Base-by-base conservation (phyloP, 2,113 vertebrate species). In the Rhinolophus sinicus region DNA sequence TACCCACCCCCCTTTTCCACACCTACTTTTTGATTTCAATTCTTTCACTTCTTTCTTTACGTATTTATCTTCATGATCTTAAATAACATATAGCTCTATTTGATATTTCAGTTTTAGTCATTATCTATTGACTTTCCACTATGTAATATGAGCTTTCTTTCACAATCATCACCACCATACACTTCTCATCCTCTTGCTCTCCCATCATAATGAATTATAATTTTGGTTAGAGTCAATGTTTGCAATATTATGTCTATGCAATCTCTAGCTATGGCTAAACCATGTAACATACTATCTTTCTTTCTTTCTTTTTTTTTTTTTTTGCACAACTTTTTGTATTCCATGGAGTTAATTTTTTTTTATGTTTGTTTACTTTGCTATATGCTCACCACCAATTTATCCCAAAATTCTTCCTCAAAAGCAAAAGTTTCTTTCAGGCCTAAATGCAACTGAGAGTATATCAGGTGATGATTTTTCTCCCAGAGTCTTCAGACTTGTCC, bases 301-400 rank as follows among this genome's bases (percentile, higher is more conserved):
- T 60, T 38, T 28, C 12, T 75, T 67, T 35, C 47, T 35, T 73
- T 78, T 40, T 22, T 24, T 65, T 40, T 33, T 76, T 84, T 58
- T 75, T 30, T 69, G 40, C 62, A 73, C 38, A 86, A 14, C 0
- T 28, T 77, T 56, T 90, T 38, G 3, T 60, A 62, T 85, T 86
- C n/a, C 69, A 78, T 44, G 28, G 22, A 78, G 9, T 78, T 78
- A 80, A 58, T 90, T 80, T 80, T 9, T 80, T 9, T 73, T 60
- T 88, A 12, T 54, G 40, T 69, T 54, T 93, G 40, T 47, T 85
- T 92, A 33, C 30, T 92, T 93, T 93, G 78, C 80, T 89, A 28
- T 85, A 64, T 82, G 60, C 3, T 77, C 28, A 83, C 73, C 64
- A 96, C 62, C 16, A 93, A 33, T 75, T 88, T 12, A 69, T 33